Evolutionary conservation across 2,113 vertebrate genomes (phyloP).

Genomic region (Chaetura pelagica): DNA sequence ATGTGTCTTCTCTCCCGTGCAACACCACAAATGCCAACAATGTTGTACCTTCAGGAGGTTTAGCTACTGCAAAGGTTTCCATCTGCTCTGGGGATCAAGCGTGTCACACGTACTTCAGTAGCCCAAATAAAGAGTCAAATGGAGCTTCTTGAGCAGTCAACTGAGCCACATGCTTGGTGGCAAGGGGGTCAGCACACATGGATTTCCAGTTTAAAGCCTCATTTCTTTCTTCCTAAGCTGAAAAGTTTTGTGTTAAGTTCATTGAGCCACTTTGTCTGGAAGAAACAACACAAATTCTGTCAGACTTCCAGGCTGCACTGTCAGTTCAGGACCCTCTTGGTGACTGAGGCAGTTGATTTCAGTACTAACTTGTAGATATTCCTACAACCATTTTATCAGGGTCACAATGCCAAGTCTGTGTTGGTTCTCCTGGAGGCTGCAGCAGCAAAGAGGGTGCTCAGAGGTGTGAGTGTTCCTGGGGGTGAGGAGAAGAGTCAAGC

Average conservation of each 20-base stretch:
- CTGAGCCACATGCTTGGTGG: fast-evolving
- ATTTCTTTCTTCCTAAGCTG: background rate
- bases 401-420: too few relatives aligned
- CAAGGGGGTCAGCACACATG: background rate
- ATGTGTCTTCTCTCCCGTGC: background rate
- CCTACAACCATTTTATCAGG: background rate
- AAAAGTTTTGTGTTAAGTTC: background rate
- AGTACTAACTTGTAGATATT: background rate
- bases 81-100: background rate
- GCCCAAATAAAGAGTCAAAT: fast-evolving
- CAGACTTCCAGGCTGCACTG: fast-evolving
- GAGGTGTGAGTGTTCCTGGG: background rate
- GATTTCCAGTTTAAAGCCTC: background rate
- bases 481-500: background rate
- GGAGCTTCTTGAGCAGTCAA: background rate
- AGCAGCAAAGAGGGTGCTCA: background rate
- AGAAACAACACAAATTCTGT: background rate
- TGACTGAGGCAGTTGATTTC: background rate
- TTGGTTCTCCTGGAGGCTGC: background rate
- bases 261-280: background rate
- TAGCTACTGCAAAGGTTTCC: background rate
- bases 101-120: fast-evolving
- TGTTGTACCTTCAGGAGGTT: background rate
- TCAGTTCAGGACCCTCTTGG: background rate
- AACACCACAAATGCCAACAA: background rate